These are phyloP conservation scores for Gobiocypris rarus DNA, from an alignment of 2,113 vertebrate genomes.

Conservation along the genomic window DNA sequence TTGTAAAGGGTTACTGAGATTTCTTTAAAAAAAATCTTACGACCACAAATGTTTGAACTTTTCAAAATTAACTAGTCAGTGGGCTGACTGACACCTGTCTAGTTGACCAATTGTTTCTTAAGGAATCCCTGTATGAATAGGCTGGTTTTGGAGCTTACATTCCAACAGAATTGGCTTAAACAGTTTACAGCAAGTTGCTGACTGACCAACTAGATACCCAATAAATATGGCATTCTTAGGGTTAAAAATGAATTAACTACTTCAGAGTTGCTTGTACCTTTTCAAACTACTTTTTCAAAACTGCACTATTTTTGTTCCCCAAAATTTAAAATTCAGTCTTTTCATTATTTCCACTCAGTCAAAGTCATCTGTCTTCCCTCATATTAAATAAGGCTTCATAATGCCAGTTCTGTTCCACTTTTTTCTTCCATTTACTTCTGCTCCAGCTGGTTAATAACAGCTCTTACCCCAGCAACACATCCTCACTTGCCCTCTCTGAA, in stretches of 20 bases:
- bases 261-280: neutral
- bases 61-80: no score
- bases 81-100: no score
- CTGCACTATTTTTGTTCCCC: no score
- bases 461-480: neutral
- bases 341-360: neutral
- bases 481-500: slow-evolving; percentile 1
- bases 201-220: neutral
- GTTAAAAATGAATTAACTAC: neutral
- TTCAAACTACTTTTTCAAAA: neutral
- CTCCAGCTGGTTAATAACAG: neutral
- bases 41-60: no score
- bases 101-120: no score
- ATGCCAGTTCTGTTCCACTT: neutral
- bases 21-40: no score
- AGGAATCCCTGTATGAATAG: no score
- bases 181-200: neutral
- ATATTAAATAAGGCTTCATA: neutral
- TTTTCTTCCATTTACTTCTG: neutral
- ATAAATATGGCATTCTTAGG: neutral
- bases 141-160: no score
- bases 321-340: neutral
- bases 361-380: neutral
- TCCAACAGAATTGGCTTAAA: no score
- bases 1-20: no score